phyloP scores from a whole-genome alignment of 2,888 invertebrate species.

The Drosophila kanekoi region DNA sequence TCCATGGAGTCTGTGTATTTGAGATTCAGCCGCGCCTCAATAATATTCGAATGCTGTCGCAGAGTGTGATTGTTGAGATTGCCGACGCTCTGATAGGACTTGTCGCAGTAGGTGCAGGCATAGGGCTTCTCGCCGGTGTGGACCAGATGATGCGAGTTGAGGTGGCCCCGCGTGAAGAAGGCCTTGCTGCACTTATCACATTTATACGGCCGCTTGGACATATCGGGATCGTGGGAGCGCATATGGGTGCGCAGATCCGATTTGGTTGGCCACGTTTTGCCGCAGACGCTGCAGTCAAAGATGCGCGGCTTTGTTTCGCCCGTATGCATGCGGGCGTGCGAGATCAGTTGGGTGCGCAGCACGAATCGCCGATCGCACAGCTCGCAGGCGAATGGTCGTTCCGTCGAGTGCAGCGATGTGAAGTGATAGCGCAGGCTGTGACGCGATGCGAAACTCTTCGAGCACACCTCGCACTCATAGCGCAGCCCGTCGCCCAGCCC shows the following conservation, averaged over 20 bases:
- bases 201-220: slow-evolving; percentile 75
- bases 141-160: slow-evolving; percentile 77
- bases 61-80: slow-evolving; percentile 79
- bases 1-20: slow-evolving; percentile 14
- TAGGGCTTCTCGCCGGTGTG: slow-evolving; percentile 83
- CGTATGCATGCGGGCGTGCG: slow-evolving; percentile 79
- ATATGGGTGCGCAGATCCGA: slow-evolving; percentile 82
- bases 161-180: slow-evolving; percentile 80
- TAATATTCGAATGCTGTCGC: slow-evolving; percentile 60
- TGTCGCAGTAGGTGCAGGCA: slow-evolving; percentile 71
- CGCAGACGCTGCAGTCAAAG: slow-evolving; percentile 71
- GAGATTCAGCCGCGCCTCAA: slow-evolving; percentile 50
- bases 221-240: slow-evolving; percentile 74
- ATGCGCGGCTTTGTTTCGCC: slow-evolving; percentile 78
- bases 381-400: slow-evolving; percentile 73
- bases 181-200: slow-evolving; percentile 75
- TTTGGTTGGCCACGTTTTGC: slow-evolving; percentile 79
- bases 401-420: slow-evolving; percentile 76
- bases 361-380: slow-evolving; percentile 74
- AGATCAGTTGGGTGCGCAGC: slow-evolving; percentile 76
- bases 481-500: slow-evolving; percentile 74
- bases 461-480: slow-evolving; percentile 72
- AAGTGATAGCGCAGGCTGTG: slow-evolving; percentile 80
- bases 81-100: slow-evolving; percentile 78
- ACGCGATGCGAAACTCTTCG: slow-evolving; percentile 77